These are phyloP conservation scores for Heterotis niloticus DNA, from an alignment of 2,113 vertebrate species.

Conservation along the genomic window DNA sequence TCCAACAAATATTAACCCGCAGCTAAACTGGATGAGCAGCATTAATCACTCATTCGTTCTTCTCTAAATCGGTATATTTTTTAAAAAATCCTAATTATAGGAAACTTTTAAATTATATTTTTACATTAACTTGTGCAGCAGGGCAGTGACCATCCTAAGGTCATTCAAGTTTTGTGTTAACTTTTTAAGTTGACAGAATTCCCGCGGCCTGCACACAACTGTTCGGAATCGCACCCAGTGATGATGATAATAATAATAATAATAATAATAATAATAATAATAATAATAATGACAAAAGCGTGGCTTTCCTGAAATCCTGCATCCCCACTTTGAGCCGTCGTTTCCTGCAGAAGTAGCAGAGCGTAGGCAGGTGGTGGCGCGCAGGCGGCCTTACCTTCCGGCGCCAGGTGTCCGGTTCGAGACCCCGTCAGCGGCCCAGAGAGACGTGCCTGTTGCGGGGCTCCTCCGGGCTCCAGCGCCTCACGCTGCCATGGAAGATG, in stretches of 20 bases:
- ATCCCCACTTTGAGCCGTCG: neutral
- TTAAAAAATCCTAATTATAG: no score
- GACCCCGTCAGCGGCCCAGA: conserved; percentile 38
- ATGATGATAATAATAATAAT: no score
- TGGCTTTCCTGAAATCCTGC: neutral
- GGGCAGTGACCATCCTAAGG: no score
- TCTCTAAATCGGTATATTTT: neutral
- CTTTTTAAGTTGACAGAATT: no score
- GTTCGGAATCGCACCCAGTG: no score
- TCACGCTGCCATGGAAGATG: conserved; percentile 43
- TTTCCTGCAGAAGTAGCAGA: neutral
- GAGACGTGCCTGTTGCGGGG: conserved; percentile 36
- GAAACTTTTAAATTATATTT: no score
- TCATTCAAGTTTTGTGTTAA: no score
- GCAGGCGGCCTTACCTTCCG: conserved; percentile 42
- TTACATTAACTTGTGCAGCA: no score
- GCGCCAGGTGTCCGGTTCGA: conserved; percentile 18
- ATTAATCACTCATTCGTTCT: neutral
- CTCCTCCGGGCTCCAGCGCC: conserved; percentile 35
- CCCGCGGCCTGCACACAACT: no score
- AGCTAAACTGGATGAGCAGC: neutral
- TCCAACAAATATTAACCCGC: neutral
- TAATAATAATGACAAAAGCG: neutral
- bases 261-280: neutral
- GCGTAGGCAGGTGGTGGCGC: conserved; percentile 32